Percentiles rank a stretch among this genome's conserved stretches.
These are phyloP conservation scores for Tragopan temminckii DNA, from an alignment of 2,797 vertebrate species.

Conservation along the genomic window DNA sequence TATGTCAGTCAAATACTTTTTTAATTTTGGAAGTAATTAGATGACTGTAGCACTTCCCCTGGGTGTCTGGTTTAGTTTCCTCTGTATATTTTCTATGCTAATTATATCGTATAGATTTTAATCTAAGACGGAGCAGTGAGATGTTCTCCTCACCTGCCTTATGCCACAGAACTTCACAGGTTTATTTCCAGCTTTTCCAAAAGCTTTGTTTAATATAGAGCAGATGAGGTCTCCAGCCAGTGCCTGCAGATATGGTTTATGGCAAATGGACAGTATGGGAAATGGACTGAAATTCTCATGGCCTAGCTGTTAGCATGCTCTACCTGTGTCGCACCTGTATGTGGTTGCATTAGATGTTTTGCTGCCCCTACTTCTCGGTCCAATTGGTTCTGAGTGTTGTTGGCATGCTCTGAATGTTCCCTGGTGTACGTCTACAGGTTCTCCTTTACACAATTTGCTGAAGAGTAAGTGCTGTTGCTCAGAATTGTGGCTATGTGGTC, in stretches of 20 bases:
- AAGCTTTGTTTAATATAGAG: neutral
- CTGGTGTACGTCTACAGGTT: neutral
- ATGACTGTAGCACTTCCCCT: conserved; percentile 17
- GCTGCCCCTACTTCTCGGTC: neutral
- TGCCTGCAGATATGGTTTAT: neutral
- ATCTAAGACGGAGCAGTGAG: neutral
- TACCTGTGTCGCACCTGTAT: rapidly evolving
- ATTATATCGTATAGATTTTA: neutral
- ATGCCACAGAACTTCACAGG: neutral
- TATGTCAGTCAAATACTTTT: neutral
- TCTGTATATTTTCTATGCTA: conserved; percentile 5
- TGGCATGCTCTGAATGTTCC: neutral
- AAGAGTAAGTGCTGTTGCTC: neutral
- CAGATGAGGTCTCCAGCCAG: neutral
- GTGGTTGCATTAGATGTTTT: neutral
- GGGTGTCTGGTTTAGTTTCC: conserved; percentile 40
- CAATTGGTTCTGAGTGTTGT: neutral
- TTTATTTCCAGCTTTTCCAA: neutral
- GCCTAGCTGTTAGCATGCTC: neutral
- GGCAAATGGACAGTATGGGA: neutral
- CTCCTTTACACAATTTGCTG: neutral
- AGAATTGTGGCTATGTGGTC: neutral
- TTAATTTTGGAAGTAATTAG: neutral
- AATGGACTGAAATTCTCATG: neutral
- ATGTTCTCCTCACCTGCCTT: neutral